Base-by-base conservation (phyloP, 1,140 invertebrate genomes). In the Drosophila sechellia region DNA sequence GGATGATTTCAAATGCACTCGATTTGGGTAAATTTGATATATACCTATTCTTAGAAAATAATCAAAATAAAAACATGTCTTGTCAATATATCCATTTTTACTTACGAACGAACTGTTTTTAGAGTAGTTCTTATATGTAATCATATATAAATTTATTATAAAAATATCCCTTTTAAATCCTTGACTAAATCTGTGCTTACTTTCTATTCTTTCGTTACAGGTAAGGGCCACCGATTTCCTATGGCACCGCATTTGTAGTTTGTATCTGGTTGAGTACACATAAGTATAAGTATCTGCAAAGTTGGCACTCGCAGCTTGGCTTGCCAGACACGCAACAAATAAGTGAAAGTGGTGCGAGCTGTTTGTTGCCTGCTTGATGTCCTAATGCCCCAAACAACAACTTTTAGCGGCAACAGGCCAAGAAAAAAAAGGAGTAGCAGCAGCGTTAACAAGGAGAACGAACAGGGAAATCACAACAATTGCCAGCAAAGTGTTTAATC, bases 381-480 rank as follows among this genome's bases (percentile, higher is more conserved):
- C 83, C 79, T 80, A 79, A 65, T 87, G 81, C 74, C 69, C 74
- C 70, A 84, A 66, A 64, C 66, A 72, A 37, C 63, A 63, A 57
- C 66, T 76, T 22, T 46, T 2, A 56, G 42, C 39, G 35, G 49
- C 76, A 64, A 46, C 40, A 52, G 39, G 25, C 5, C 4, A 46
- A 17, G 25, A 10, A 37, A 48, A 48, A 53, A 20, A 52, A 55
- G 55, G 22, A 65, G 53, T 57, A 76, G 58, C 61, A 65, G 59
- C 56, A 63, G 81, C 55, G 54, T 31, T 39, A 66, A 64, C 46
- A 68, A 56, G 49, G n/a, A 45, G 43, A 35, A 65, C 65, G 42
- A 22, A 22, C 20, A 65, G 70, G 63, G 64, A 81, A 89, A 87
- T 83, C 74, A 59, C 79, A 72, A 69, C 76, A 83, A 79, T 79